Base-by-base conservation (phyloP, 2,113 vertebrate species). In the Dinomys branickii region DNA sequence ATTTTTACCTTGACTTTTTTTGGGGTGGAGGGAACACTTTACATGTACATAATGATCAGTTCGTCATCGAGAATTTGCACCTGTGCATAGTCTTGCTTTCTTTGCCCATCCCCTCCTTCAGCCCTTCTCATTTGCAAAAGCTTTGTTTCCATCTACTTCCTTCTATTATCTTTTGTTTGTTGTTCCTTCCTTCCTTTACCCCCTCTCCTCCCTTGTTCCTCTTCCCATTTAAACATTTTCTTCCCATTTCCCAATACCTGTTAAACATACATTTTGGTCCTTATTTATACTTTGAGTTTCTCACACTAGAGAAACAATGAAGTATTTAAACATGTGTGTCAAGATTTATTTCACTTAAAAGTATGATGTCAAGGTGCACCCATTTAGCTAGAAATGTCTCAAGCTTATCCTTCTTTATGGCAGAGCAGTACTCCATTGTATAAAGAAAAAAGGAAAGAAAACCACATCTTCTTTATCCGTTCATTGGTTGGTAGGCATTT, bases 1-100 rank as follows among this genome's bases (percentile, higher is more conserved):
- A 81, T 94, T 95, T 89, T 94, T 85, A 85, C 61, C 24, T 84
- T 88, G 28, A 17, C 30, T 5, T 75, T 73, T 44, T 44, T 75
- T 26, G 4, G 20, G 38, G 71, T 50, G 35, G 10, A 44, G 33
- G 35, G 38, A 41, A 73, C 38, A 41, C 38, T 73, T 73, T 41
- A 41, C 17, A 41, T 41, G 41, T 41, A 26, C 4, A 44, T 44
- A 44, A 75, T 26, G 11, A 75, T 75, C 11, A 24, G 13, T 75
- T 75, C 71, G 44, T 75, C 71, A 44, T 26, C 12, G n/a, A 22
- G 38, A 41, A 71, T 38, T 75, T 75, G 13, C 35, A 44, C 22
- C 22, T 26, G 24, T 44, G 44, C 38, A 75, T 44, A 12, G 44
- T 44, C 22, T 75, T 75, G 35, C 65, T 41, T 41, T 73, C 41